Evolutionary conservation across 2,113 vertebrate genomes (phyloP).

Genomic region (Podilymbus podiceps): DNA sequence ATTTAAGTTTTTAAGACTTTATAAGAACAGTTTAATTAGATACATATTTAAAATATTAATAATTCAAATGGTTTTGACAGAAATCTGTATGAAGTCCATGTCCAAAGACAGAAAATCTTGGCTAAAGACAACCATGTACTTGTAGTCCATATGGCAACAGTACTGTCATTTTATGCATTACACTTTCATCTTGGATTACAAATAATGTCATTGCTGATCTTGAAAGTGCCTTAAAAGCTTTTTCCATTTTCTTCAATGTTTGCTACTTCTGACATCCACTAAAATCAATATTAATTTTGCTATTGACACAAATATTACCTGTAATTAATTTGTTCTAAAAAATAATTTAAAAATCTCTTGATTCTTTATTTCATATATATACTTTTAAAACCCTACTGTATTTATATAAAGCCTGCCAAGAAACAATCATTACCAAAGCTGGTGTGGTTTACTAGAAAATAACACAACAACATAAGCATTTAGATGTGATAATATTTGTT

Average conservation of each 20-base stretch:
- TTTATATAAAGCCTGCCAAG: neutral
- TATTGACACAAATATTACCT: neutral
- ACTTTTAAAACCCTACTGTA: neutral
- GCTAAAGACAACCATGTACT: neutral
- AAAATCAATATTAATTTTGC: neutral
- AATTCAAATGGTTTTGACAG: neutral
- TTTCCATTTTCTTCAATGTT: neutral
- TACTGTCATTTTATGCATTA: neutral
- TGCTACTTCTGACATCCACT: neutral
- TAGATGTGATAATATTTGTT: neutral
- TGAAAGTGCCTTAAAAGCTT: neutral
- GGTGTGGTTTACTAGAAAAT: neutral
- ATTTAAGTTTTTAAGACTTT: neutral
- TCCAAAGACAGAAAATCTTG: neutral
- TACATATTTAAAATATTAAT: neutral
- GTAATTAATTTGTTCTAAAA: neutral
- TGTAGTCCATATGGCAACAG: neutral
- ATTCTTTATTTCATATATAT: neutral
- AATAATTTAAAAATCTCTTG: neutral
- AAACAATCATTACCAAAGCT: neutral
- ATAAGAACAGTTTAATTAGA: neutral
- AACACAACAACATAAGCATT: neutral
- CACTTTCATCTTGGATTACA: neutral
- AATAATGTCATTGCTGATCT: neutral
- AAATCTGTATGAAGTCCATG: neutral